Base-by-base conservation (phyloP, 2,888 invertebrate species). In the Lasioglossum marginatum region DNA sequence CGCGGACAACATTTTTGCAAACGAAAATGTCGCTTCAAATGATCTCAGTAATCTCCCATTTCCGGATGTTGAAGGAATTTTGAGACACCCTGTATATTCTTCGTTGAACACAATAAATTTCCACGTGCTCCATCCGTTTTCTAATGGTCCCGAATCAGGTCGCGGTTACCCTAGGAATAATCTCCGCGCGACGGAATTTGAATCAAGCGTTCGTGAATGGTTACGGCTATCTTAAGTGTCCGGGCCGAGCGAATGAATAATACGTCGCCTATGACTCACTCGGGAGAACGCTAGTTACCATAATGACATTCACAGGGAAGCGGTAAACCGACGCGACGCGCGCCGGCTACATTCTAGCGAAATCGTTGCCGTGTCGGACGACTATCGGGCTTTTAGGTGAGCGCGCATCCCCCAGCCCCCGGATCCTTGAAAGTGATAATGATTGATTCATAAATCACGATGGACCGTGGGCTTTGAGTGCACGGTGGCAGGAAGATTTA, bases 371-470 rank as follows among this genome's bases (percentile, higher is more conserved):
- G 66, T 37, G 71, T 68, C 75, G 19, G 76, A 19, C 60, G 37
- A 52, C 66, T 40, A 52, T 66, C 78, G 31, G 19, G 72, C 72
- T 77, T 73, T 83, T 75, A 79, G 77, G 43, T 73, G 14, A 45
- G 48, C 27, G 37, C 68, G 37, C 37, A 19, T 34, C 19, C 37
- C 31, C 37, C 3, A 57, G n/a, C 82, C 23, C 23, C 37, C 37
- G 82, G 74, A 82, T 75, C 70, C 34, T 43, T 70, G 63, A 72
- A 83, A 87, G 87, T 78, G 87, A 87, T 87, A 87, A 87, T 72
- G 82, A 87, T 86, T 77, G 87, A 87, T 86, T 83, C 86, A 78
- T 87, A 87, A 87, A 87, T 86, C 87, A 87, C 80, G 66, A n/a
- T 23, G 77, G 12, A 75, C 75, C 74, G 79, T 48, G 57, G 52